phyloP scores from a whole-genome alignment of 1,140 invertebrate genomes.

The Zaprionus nigranus region DNA sequence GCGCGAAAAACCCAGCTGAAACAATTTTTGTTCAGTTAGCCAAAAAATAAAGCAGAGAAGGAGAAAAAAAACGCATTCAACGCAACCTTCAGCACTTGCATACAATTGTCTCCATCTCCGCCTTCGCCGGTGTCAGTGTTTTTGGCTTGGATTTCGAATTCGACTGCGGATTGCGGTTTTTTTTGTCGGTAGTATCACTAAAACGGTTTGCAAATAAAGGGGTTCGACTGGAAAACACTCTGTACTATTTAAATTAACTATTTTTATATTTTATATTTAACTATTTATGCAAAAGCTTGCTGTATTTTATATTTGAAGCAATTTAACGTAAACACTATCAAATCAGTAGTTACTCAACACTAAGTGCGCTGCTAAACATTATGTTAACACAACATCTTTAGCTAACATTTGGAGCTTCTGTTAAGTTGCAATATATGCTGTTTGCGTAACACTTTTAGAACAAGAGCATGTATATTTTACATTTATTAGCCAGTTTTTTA shows the following conservation, averaged over 20 bases:
- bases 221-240: background rate
- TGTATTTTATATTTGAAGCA: background rate
- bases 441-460: background rate
- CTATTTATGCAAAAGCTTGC: background rate
- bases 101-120: slow-evolving; percentile 63
- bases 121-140: slow-evolving; percentile 8
- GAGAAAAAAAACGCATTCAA: slow-evolving; percentile 37
- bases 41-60: background rate
- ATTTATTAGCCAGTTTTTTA: no score
- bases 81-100: slow-evolving; percentile 67
- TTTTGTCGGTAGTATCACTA: slow-evolving; percentile 26
- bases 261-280: no score
- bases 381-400: background rate
- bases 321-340: background rate
- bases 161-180: slow-evolving; percentile 58
- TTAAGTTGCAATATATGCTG: background rate
- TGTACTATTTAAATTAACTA: background rate
- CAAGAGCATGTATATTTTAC: no score
- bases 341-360: background rate
- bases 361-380: background rate
- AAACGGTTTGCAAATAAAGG: background rate
- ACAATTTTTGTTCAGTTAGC: slow-evolving; percentile 27
- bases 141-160: slow-evolving; percentile 43
- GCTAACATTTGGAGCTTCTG: background rate
- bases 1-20: slow-evolving; percentile 49